Evolutionary conservation across 2,113 vertebrate species (phyloP).

Genomic region (Galbula dea): DNA sequence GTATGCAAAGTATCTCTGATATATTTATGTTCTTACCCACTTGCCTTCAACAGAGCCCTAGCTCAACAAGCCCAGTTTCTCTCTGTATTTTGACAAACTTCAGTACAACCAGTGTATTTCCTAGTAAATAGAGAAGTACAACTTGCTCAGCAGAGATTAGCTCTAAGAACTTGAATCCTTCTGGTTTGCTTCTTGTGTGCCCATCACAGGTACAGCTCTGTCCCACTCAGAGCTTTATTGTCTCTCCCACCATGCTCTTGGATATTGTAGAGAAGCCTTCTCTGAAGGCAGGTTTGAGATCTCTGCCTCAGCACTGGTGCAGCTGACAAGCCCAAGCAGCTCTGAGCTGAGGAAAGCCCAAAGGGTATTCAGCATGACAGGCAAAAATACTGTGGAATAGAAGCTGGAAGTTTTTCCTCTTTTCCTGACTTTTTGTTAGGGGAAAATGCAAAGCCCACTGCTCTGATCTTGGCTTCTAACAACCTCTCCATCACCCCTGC

Average conservation of each 20-base stretch:
- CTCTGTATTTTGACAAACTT: background rate
- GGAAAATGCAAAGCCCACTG: background rate
- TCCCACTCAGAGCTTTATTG: background rate
- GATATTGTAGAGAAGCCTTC: background rate
- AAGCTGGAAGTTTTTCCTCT: background rate
- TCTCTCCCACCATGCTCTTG: background rate
- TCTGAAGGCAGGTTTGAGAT: background rate
- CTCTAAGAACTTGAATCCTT: background rate
- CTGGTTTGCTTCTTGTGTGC: background rate
- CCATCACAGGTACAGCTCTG: background rate
- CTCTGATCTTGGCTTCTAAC: background rate
- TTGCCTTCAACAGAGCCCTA: background rate
- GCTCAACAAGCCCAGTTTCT: background rate
- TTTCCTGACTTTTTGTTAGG: constrained; percentile 14
- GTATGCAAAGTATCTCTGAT: background rate
- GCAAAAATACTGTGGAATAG: background rate
- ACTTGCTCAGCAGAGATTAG: background rate
- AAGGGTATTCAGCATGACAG: background rate
- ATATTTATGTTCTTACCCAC: background rate
- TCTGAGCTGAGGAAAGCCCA: background rate
- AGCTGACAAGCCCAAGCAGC: background rate
- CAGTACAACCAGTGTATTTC: background rate
- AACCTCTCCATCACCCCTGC: background rate
- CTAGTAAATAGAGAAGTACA: background rate
- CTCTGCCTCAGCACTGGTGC: background rate